Conservation (phyloP, 2,888 invertebrate genomes). For the Drosophila prostipennis region DNA sequence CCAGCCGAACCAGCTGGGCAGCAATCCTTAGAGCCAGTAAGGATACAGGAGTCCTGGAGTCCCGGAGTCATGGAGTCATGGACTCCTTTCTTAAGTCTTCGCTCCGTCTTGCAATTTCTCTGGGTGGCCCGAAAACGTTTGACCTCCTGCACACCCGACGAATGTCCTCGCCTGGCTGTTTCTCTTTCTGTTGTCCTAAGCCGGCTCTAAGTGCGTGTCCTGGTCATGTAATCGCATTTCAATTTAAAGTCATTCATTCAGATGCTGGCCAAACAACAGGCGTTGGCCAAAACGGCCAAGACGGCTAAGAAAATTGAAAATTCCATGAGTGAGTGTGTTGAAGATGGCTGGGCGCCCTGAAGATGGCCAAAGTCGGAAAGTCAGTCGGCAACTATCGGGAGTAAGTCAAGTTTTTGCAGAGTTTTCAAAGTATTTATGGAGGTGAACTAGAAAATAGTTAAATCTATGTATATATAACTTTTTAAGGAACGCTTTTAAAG, state of each 20-base stretch:
- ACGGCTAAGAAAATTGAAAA: slow-evolving; percentile 82
- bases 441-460: neutral
- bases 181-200: slow-evolving; percentile 58
- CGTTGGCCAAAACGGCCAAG: slow-evolving; percentile 14
- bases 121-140: slow-evolving; percentile 47
- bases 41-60: neutral
- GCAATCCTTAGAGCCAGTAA: slow-evolving; percentile 14
- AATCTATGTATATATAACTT: neutral
- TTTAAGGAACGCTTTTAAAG: neutral
- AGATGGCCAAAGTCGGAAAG: slow-evolving; percentile 4
- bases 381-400: slow-evolving; percentile 19
- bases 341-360: neutral
- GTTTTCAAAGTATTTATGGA: neutral
- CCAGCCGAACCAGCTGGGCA: slow-evolving; percentile 40
- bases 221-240: slow-evolving; percentile 84
- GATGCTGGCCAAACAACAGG: slow-evolving; percentile 29
- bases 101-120: slow-evolving; percentile 13
- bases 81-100: slow-evolving; percentile 39
- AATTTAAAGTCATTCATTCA: slow-evolving; percentile 77
- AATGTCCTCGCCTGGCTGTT: slow-evolving; percentile 17
- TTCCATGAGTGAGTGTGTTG: slow-evolving; percentile 55
- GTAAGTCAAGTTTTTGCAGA: slow-evolving; percentile 1
- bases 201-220: slow-evolving; percentile 80
- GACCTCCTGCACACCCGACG: slow-evolving; percentile 62
- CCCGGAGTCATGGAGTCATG: neutral